A percentile compares a stretch with the other conserved stretches of the same genome.
These are phyloP conservation scores for Pseudochirops cupreus DNA, from an alignment of 2,797 vertebrate genomes.

Conservation along the genomic window DNA sequence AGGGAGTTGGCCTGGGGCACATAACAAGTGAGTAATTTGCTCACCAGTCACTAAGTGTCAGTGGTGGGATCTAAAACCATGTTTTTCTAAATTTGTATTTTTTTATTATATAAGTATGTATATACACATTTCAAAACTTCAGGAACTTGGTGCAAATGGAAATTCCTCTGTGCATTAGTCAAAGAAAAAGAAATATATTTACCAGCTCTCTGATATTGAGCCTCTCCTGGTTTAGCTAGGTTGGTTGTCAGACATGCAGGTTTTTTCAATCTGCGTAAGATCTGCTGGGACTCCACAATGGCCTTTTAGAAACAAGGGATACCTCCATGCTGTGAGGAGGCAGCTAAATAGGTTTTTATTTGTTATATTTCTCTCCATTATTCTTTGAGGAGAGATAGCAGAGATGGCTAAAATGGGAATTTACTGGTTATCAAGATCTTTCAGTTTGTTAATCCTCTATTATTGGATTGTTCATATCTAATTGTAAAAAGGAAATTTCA, in stretches of 20 bases:
- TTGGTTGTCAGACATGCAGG: background rate
- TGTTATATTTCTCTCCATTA: background rate
- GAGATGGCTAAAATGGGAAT: constrained; percentile 28
- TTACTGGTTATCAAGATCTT: constrained; percentile 36
- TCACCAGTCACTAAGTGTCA: background rate
- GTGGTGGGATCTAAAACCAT: background rate
- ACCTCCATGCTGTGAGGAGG: background rate
- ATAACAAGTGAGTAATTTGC: background rate
- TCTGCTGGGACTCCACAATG: background rate
- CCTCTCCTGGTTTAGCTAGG: background rate
- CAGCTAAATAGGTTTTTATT: background rate
- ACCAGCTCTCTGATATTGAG: too few species aligned
- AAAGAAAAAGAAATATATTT: too few species aligned
- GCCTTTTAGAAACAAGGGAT: background rate
- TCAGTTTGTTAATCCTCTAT: constrained; percentile 36
- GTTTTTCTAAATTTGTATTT: background rate
- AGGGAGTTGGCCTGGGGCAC: background rate
- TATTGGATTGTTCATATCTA: background rate
- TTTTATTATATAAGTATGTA: background rate
- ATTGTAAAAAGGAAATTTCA: constrained; percentile 47
- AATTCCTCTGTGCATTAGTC: background rate
- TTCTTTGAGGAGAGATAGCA: background rate
- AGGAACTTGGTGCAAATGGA: background rate
- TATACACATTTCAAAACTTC: background rate
- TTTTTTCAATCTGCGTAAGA: background rate